These are phyloP conservation scores for Aegotheles bennettii DNA, from an alignment of 2,113 vertebrate genomes.

Conservation along the genomic window DNA sequence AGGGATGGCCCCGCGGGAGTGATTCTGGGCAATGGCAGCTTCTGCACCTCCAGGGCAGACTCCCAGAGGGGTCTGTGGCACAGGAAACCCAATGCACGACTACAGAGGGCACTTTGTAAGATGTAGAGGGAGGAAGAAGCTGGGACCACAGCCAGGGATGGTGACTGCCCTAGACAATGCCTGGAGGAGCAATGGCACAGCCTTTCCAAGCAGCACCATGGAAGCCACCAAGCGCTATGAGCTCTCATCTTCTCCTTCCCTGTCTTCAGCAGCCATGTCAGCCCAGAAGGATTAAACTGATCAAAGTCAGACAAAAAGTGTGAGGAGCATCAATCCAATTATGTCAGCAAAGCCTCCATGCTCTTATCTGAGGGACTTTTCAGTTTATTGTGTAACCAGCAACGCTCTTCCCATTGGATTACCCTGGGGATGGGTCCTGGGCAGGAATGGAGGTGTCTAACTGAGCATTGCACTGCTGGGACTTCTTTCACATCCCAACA, in stretches of 20 bases:
- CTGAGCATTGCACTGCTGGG: accelerated
- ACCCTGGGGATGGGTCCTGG: accelerated
- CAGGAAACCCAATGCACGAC: accelerated
- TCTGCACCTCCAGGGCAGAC: neutral
- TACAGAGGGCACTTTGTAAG: accelerated
- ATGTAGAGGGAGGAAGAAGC: accelerated
- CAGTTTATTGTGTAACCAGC: neutral
- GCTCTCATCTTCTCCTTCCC: neutral
- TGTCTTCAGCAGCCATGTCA: neutral
- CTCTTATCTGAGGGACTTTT: no score
- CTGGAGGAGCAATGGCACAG: neutral
- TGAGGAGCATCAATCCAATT: accelerated
- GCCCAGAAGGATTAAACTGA: accelerated
- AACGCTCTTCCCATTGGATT: accelerated
- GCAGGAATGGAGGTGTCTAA: accelerated
- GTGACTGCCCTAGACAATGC: accelerated
- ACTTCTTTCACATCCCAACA: accelerated
- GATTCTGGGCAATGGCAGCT: neutral
- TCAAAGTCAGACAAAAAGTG: neutral
- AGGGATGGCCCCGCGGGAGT: accelerated
- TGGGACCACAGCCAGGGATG: accelerated
- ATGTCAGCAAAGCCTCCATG: accelerated
- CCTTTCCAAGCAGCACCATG: neutral
- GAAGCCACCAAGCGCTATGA: accelerated
- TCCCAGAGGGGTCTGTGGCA: accelerated